Evolutionary conservation across 2,888 invertebrate species (phyloP), one percentile per base, ranked within the genome.

Genomic region (Pyrrhosoma nymphula): DNA sequence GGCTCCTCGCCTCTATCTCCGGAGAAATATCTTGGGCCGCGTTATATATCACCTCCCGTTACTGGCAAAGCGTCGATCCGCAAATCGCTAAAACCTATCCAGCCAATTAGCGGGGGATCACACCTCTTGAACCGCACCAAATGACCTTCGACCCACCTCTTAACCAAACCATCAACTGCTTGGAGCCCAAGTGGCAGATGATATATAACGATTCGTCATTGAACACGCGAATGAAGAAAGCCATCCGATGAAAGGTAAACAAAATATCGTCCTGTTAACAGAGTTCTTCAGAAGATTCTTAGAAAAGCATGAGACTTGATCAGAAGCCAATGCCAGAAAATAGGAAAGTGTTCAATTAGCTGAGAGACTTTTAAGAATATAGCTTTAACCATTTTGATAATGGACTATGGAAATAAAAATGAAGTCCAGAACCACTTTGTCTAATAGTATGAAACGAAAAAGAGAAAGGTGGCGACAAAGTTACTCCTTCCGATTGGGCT

Each of bases 1-100:
- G 82, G 35, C 82, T 82, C 82, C 69, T 69, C 82, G 82, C 35
- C 82, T 82, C 82, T 82, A 82, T 82, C 82, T 82, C 82, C 35
- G 30, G n/a, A 35, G 82, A 82, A 82, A 82, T 82, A 82, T 82
- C 82, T 82, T 82, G 82, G 82, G 35, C 82, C 12, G 82, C 82
- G 82, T 82, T 82, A 82, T 82, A 82, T 82, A 82, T 35, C 82
- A 82, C 82, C 82, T 14, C 35, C 82, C 82, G 30, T 82, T 82
- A 35, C 30, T 35, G 82, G 82, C 82, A 82, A 82, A 82, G 82
- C 82, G 82, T 82, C 82, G 82, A 82, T 82, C 82, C 82, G 82
- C 82, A 82, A 82, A 82, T 82, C 82, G 82, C 82, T 82, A 82
- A 82, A 82, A 82, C 82, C 82, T 82, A 82, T 82, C 82, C 82